Evolutionary conservation across 30 jellyfish, hydroid and myxozoan genomes (phyloP).

Genomic region (Hydractinia symbiolongicarpus): DNA sequence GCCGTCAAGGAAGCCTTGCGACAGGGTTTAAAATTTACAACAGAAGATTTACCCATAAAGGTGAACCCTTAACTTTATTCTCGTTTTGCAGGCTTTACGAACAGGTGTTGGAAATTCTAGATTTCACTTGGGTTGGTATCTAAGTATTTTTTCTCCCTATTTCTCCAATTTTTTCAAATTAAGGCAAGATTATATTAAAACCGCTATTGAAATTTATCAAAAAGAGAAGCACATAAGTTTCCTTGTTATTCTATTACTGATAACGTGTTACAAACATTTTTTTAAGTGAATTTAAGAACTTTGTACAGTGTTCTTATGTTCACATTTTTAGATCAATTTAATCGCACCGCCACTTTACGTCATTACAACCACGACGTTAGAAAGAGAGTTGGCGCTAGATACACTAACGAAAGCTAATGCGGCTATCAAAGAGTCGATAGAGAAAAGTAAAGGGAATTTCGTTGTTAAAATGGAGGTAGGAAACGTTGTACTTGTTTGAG

Average conservation of each 20-base stretch:
- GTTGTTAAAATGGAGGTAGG: constrained; percentile 97
- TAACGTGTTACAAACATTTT: too few species aligned
- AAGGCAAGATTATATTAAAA: too few species aligned
- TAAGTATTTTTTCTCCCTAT: too few species aligned
- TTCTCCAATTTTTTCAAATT: too few species aligned
- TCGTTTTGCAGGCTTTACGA: neutral
- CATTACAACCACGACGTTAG: constrained; percentile 83
- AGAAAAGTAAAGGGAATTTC: constrained; percentile 74
- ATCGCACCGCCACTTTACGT: constrained; percentile 98
- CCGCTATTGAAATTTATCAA: too few species aligned
- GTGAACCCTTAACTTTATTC: constrained; percentile 20
- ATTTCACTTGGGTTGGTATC: too few species aligned
- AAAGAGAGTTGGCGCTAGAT: constrained; percentile 81
- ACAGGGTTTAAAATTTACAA: constrained; percentile 74
- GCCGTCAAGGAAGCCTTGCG: constrained; percentile 90
- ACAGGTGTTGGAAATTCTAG: neutral
- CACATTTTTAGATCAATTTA: constrained; percentile 56
- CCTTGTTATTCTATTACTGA: too few species aligned
- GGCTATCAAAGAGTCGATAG: constrained; percentile 78
- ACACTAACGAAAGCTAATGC: constrained; percentile 58
- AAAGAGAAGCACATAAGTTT: too few species aligned
- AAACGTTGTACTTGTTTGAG: neutral
- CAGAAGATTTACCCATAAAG: constrained; percentile 88
- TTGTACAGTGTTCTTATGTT: too few species aligned
- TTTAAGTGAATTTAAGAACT: too few species aligned